Percentiles rank a stretch among this genome's conserved stretches.
phyloP scores from a whole-genome alignment of 1,140 invertebrate genomes.

The Pissodes strobi region DNA sequence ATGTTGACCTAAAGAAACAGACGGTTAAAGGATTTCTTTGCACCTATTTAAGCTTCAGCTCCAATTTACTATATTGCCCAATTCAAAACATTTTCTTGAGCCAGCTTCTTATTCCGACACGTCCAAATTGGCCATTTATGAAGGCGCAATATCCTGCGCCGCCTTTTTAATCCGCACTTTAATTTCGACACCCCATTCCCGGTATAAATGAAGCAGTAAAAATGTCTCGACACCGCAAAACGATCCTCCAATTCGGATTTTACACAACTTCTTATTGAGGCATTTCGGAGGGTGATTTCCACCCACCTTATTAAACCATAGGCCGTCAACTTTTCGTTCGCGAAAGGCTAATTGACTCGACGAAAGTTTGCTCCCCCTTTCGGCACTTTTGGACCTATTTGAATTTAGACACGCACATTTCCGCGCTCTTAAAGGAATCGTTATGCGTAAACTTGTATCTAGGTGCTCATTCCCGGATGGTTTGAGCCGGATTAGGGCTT shows the following conservation, averaged over 20 bases:
- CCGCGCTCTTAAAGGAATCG: neutral
- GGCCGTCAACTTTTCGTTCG: constrained; percentile 5
- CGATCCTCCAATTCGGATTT: constrained; percentile 20
- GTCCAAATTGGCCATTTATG: too few species aligned
- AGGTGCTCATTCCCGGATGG: constrained; percentile 4
- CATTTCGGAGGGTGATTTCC: neutral
- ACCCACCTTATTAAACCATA: constrained; percentile 8
- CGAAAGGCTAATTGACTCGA: constrained; percentile 22
- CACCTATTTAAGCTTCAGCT: too few species aligned
- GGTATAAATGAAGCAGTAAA: constrained; percentile 30
- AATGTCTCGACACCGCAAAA: constrained; percentile 27
- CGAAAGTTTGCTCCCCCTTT: constrained; percentile 8
- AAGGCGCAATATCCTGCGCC: constrained; percentile 2
- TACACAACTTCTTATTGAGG: constrained; percentile 24
- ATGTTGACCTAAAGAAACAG: too few species aligned
- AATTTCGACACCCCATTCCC: constrained; percentile 32
- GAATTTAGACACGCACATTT: constrained; percentile 25
- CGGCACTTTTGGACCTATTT: constrained; percentile 3
- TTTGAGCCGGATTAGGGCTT: neutral
- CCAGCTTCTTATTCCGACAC: too few species aligned
- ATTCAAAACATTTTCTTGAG: too few species aligned
- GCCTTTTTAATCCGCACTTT: constrained; percentile 29
- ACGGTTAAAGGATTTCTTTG: too few species aligned
- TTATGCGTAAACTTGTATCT: neutral
- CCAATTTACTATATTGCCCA: too few species aligned